Conservation (phyloP, 92 coral and sea anemone species). For the Diadumene lineata region DNA sequence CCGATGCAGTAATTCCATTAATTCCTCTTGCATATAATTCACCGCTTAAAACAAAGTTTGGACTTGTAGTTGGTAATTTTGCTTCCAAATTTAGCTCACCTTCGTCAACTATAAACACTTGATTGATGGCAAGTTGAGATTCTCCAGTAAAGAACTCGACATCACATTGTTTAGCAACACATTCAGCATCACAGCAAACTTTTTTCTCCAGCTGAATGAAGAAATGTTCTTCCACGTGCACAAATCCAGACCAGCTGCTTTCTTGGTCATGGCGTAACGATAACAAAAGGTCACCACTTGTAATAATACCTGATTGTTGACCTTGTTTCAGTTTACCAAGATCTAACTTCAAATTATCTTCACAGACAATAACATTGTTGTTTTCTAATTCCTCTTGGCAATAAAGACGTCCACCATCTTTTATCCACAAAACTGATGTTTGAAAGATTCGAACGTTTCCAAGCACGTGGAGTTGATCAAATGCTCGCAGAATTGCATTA, state of each 20-base stretch:
- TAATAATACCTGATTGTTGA: constrained; percentile 38
- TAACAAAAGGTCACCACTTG: constrained; percentile 49
- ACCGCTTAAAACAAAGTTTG: constrained; percentile 45
- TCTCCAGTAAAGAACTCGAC: constrained; percentile 43
- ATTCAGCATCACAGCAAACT: constrained; percentile 51
- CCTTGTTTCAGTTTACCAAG: constrained; percentile 48
- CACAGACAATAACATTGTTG: constrained; percentile 36
- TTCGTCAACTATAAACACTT: constrained; percentile 30
- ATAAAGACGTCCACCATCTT: constrained; percentile 48
- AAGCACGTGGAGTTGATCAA: constrained; percentile 46
- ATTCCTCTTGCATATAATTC: constrained; percentile 50
- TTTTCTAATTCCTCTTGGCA: constrained; percentile 44
- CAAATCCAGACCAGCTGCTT: constrained; percentile 53
- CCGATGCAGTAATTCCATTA: constrained; percentile 44
- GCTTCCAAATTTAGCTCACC: constrained; percentile 43
- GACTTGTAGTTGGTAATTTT: constrained; percentile 26
- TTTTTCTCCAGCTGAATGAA: constrained; percentile 40
- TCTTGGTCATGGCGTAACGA: constrained; percentile 34
- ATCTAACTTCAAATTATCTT: constrained; percentile 33
- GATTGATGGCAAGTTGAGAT: constrained; percentile 52
- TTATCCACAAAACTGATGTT: constrained; percentile 43
- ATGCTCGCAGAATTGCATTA: constrained; percentile 46
- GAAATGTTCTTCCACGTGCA: constrained; percentile 34
- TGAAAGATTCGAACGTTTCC: constrained; percentile 47
- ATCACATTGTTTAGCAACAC: constrained; percentile 46